Conservation (phyloP, 37 sponge, comb jelly and placozoan genomes). For the Beroe forskalii region DNA sequence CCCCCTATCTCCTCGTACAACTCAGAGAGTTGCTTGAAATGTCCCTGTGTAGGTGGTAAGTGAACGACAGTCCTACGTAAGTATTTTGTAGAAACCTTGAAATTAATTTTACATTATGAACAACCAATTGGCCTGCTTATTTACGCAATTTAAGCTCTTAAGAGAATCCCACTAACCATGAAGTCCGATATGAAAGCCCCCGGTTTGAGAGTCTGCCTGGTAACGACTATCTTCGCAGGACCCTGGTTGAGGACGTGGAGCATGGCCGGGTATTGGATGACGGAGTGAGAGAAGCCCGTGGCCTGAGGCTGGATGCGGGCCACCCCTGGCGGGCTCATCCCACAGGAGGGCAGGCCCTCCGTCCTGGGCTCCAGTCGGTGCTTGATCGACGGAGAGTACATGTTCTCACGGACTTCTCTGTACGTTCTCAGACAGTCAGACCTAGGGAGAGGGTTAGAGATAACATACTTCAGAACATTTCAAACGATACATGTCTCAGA, state of each 20-base stretch:
- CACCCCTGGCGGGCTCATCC: constrained; percentile 47
- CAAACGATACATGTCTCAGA: no score
- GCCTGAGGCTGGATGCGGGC: constrained; percentile 16
- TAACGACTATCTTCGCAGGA: constrained; percentile 18
- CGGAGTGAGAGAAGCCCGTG: not conserved
- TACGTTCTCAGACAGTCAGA: not conserved
- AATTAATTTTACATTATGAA: no score
- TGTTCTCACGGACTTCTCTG: constrained; percentile 46
- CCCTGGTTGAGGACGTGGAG: constrained; percentile 34
- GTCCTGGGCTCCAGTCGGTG: constrained; percentile 52
- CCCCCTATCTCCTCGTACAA: constrained; percentile 44
- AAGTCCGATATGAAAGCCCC: constrained; percentile 34
- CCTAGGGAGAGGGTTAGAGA: no score
- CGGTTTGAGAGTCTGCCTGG: not conserved
- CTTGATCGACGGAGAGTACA: constrained; percentile 42
- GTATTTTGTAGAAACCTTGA: not conserved
- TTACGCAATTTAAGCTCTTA: no score
- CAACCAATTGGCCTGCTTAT: no score
- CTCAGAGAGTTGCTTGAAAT: constrained; percentile 32
- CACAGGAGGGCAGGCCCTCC: constrained; percentile 42
- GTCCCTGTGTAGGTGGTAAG: constrained; percentile 4
- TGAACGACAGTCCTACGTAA: not conserved
- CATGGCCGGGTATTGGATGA: constrained; percentile 44
- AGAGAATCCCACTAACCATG: constrained; percentile 51
- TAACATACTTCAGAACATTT: no score